A percentile compares a stretch with the other conserved stretches of the same genome.
Conservation (phyloP, 2,113 vertebrate genomes). For the Calonectris borealis region DNA sequence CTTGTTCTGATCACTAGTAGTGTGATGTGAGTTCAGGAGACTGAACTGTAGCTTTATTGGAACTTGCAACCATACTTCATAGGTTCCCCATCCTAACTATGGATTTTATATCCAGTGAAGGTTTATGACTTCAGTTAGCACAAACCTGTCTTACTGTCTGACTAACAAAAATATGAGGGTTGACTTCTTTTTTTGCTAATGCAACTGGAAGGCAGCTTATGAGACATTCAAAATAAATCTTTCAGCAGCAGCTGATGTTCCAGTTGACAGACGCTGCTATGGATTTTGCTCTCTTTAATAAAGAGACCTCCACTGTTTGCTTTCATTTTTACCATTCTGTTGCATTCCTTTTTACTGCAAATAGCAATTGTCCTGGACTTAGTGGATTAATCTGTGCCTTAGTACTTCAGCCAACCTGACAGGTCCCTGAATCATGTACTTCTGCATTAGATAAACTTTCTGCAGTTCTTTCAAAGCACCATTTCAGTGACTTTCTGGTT, state of each 20-base stretch:
- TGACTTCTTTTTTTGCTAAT: background rate
- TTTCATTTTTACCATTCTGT: slow-evolving; percentile 20
- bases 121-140: background rate
- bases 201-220: background rate
- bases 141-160: background rate
- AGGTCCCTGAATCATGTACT: background rate
- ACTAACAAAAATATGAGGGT: background rate
- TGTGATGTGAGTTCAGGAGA: background rate
- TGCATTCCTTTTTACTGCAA: background rate
- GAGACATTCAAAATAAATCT: slow-evolving; percentile 39
- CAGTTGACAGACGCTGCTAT: slow-evolving; percentile 48
- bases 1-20: background rate
- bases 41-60: background rate
- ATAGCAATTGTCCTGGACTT: background rate
- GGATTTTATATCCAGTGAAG: background rate
- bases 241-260: slow-evolving; percentile 56
- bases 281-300: slow-evolving; percentile 51
- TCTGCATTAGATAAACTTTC: background rate
- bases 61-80: background rate
- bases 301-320: slow-evolving; percentile 27
- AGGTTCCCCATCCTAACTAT: background rate
- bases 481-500: background rate
- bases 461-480: background rate
- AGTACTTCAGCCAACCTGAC: background rate
- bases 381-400: background rate